phyloP scores from a whole-genome alignment of 2,113 vertebrate species.

The Silurus asotus region DNA sequence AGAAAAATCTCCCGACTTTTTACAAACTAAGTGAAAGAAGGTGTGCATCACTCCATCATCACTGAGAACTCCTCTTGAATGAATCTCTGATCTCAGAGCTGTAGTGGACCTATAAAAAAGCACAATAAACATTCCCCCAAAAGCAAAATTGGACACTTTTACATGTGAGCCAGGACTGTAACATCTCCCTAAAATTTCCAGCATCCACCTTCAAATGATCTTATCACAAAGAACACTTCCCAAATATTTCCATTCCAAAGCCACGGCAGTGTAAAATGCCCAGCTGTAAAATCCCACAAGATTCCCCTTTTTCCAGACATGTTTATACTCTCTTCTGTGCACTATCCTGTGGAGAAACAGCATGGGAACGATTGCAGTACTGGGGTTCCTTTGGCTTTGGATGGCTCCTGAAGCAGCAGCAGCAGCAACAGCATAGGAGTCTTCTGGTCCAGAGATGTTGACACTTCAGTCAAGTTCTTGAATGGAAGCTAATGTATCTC shows the following conservation, averaged over 20 bases:
- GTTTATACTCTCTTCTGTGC: neutral
- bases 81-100: neutral
- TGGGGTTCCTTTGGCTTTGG: neutral
- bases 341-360: neutral
- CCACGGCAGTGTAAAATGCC: neutral
- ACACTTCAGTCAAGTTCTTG: neutral
- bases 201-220: neutral
- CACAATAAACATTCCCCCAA: neutral
- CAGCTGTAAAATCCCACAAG: neutral
- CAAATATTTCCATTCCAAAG: neutral
- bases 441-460: neutral
- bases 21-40: neutral
- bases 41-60: neutral
- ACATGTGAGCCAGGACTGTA: slow-evolving; percentile 27
- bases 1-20: neutral
- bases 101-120: slow-evolving; percentile 5
- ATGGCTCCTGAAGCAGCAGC: neutral
- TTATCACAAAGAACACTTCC: slow-evolving; percentile 2
- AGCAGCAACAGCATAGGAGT: neutral
- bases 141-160: slow-evolving; percentile 25
- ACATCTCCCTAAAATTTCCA: slow-evolving; percentile 3
- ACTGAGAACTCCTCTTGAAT: neutral
- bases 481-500: slow-evolving; percentile 73
- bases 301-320: neutral
- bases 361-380: neutral